Conservation (phyloP, 2,113 vertebrate species). For the Thalassarche chlororhynchos region DNA sequence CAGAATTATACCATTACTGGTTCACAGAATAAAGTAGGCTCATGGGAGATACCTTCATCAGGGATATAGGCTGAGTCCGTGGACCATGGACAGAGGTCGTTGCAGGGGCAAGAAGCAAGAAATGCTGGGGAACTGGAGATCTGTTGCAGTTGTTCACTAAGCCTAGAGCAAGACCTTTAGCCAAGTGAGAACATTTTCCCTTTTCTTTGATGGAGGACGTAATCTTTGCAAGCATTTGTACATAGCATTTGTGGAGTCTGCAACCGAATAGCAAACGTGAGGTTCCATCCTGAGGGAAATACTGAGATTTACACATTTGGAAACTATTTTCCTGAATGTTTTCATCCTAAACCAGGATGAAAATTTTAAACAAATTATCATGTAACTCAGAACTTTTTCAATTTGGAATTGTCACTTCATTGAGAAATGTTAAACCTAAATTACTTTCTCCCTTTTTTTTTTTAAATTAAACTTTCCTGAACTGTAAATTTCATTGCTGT, state of each 20-base stretch:
- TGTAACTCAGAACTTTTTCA: not conserved
- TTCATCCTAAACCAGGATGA: not conserved
- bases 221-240: not conserved
- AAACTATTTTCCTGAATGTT: not conserved
- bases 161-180: not conserved
- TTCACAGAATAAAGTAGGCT: not conserved
- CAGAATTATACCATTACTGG: not conserved
- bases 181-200: not conserved
- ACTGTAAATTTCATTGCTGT: not conserved
- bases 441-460: not conserved
- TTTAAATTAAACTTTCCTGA: not conserved
- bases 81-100: accelerated
- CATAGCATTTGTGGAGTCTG: not conserved
- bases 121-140: not conserved
- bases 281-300: not conserved
- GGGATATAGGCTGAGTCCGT: not conserved
- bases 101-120: not conserved
- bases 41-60: not conserved
- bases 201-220: not conserved
- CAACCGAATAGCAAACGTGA: accelerated
- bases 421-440: not conserved
- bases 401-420: not conserved
- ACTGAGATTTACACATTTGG: not conserved
- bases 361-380: not conserved
- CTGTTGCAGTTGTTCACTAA: not conserved